Conservation (phyloP, 2,113 vertebrate species). For the Anolis carolinensis region DNA sequence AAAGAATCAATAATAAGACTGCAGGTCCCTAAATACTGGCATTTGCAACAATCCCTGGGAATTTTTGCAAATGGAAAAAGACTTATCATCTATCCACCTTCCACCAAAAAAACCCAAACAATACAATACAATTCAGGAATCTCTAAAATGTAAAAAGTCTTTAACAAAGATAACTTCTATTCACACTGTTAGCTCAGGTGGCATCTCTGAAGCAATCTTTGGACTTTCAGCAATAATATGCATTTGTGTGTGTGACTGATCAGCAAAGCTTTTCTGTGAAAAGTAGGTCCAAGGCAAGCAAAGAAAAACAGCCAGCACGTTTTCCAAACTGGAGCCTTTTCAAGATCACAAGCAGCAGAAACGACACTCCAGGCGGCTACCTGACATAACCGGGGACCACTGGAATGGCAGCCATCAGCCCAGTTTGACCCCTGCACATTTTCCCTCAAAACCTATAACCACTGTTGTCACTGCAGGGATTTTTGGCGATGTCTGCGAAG, state of each 20-base stretch:
- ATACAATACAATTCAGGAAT: background rate
- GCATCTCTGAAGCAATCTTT: constrained; percentile 2
- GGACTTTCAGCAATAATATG: constrained; percentile 12
- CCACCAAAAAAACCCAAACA: background rate
- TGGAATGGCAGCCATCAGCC: background rate
- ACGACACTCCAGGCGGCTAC: background rate
- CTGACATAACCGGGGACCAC: background rate
- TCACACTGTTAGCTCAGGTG: background rate
- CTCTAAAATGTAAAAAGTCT: background rate
- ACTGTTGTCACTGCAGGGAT: too few species aligned
- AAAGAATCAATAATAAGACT: constrained; percentile 40
- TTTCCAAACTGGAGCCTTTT: background rate
- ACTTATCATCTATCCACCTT: background rate
- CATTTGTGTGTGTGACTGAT: background rate
- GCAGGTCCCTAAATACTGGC: constrained; percentile 12
- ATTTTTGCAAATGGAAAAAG: background rate
- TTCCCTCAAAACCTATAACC: background rate
- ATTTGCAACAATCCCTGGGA: background rate
- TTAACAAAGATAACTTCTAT: background rate
- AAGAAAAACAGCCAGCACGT: background rate
- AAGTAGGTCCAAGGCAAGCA: background rate
- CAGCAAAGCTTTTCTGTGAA: background rate
- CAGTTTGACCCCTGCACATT: background rate
- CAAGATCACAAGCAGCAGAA: background rate
- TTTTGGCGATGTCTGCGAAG: too few species aligned